Conservation (phyloP, 2,113 vertebrate genomes). For the Phasianus colchicus region DNA sequence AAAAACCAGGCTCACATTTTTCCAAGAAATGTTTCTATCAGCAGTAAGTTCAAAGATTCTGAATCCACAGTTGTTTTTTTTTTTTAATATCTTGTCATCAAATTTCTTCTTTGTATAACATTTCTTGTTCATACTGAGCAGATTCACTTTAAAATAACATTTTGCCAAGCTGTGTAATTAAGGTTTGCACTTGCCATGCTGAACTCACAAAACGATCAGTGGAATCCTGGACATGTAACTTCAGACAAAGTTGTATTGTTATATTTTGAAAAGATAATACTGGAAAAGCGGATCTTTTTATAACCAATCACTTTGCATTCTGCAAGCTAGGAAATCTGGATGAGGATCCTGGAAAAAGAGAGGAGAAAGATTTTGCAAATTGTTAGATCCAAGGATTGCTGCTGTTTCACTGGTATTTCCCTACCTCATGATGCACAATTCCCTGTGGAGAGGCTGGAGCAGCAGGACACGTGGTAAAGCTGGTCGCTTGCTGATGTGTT, state of each 20-base stretch:
- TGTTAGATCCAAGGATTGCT: background rate
- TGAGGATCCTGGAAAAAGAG: slow-evolving; percentile 37
- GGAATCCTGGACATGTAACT: background rate
- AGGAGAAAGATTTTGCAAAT: slow-evolving; percentile 11
- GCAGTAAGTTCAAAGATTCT: background rate
- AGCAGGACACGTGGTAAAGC: background rate
- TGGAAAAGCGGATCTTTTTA: background rate
- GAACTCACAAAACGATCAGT: background rate
- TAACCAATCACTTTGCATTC: background rate
- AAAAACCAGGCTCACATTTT: background rate
- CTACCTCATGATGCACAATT: background rate
- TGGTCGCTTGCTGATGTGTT: background rate
- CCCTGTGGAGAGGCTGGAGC: background rate
- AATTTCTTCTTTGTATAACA: background rate
- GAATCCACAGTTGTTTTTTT: background rate
- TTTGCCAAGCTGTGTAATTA: background rate
- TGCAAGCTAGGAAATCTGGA: background rate
- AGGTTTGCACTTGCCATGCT: background rate
- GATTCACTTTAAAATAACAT: background rate
- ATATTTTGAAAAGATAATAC: background rate
- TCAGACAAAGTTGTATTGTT: background rate
- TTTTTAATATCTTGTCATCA: background rate
- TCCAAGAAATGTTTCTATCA: background rate
- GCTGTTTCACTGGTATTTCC: background rate
- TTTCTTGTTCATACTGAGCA: slow-evolving; percentile 2